Evolutionary conservation across 1,140 invertebrate species (phyloP).

Genomic region (Temnothorax nylanderi): DNA sequence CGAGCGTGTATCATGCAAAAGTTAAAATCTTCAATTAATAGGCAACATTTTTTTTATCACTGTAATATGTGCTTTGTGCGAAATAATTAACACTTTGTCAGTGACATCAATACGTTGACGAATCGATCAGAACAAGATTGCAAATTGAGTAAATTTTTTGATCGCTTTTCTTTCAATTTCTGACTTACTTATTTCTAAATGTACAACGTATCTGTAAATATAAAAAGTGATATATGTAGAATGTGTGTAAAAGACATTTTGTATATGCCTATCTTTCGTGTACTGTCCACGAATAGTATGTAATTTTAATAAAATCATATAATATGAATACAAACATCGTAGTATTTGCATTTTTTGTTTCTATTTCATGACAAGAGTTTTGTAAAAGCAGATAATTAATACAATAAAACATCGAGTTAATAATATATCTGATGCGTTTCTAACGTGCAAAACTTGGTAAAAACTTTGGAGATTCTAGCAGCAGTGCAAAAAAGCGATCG

Average conservation of each 20-base stretch:
- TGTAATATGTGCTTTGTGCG: not conserved
- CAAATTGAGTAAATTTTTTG: not conserved
- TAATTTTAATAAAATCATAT: not conserved
- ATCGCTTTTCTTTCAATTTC: not conserved
- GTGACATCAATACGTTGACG: no score
- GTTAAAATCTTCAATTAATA: not conserved
- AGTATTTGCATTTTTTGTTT: not conserved
- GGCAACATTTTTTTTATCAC: not conserved
- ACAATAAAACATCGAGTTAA: not conserved
- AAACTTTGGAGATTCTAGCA: not conserved
- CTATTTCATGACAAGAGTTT: not conserved
- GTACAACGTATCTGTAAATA: not conserved
- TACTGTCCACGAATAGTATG: not conserved
- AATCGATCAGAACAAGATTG: not conserved
- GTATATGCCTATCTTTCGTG: not conserved
- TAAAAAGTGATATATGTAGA: not conserved
- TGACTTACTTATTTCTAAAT: not conserved
- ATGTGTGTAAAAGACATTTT: not conserved
- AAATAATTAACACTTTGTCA: not conserved
- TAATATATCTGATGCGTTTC: not conserved
- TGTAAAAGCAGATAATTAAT: not conserved
- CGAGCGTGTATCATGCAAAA: not conserved
- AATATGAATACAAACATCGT: not conserved
- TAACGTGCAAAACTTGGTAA: not conserved
- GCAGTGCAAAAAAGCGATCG: not conserved